Percentiles rank a stretch among this genome's conserved stretches.
These are phyloP conservation scores for Nemotelus pantherinus DNA, from an alignment of 2,888 invertebrate species.

Conservation along the genomic window DNA sequence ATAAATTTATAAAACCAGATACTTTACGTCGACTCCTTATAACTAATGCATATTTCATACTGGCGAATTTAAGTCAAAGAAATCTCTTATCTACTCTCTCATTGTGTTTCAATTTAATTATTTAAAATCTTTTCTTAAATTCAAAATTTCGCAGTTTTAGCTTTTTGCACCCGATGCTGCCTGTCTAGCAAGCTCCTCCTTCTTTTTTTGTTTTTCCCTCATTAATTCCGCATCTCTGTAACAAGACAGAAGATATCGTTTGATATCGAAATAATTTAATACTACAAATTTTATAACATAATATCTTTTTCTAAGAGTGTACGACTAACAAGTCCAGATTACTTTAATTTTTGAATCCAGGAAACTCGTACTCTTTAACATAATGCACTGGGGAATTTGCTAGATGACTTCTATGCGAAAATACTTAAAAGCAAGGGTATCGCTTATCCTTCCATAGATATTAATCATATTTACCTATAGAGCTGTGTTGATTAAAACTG, in stretches of 20 bases:
- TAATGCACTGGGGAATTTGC: background rate
- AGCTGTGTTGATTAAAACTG: no score
- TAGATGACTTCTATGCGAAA: background rate
- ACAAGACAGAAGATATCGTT: constrained; percentile 52
- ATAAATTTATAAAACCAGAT: constrained; percentile 45
- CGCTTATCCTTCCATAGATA: no score
- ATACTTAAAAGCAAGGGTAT: background rate
- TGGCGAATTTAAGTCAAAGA: constrained; percentile 9
- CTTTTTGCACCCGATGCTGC: constrained; percentile 1
- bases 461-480: no score
- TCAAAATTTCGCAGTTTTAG: constrained; percentile 13
- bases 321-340: no score
- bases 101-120: constrained; percentile 13
- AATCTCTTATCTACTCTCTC: constrained; percentile 30
- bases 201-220: constrained; percentile 87
- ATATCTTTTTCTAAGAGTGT: no score
- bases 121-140: constrained; percentile 15
- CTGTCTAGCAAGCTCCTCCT: constrained; percentile 64
- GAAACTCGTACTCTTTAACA: background rate
- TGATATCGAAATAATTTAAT: no score
- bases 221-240: constrained; percentile 87
- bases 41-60: constrained; percentile 2
- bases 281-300: no score
- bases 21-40: constrained; percentile 9
- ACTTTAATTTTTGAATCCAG: no score